Evolutionary conservation across 2,113 vertebrate genomes (phyloP), one percentile per base, ranked within the genome.

Genomic region (Bos javanicus): DNA sequence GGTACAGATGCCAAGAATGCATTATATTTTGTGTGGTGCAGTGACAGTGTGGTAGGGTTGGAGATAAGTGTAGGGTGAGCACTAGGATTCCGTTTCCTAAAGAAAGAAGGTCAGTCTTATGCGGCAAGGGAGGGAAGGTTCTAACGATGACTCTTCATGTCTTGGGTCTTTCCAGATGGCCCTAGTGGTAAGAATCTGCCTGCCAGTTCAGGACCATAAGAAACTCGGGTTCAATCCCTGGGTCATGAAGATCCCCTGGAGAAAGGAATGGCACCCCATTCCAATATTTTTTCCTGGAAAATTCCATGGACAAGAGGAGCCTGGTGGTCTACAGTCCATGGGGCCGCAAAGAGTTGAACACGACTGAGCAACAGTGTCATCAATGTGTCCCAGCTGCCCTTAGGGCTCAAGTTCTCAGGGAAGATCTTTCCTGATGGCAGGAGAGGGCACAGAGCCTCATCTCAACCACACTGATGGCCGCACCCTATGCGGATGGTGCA

Each of bases 401-500:
- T 23, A 19, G 54, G 6, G 14, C 13, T 36, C 74, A 59, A 19
- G 43, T 43, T 54, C 62, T 48, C 33, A 30, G 15, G 52, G 64
- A 33, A 50, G 50, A 17, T 48, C 89, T 83, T 52, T 52, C 54
- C 33, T 16, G 30, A 14, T n/a, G 57, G 50, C 52, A 8, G 43
- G 25, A 84, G 54, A 62, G 25, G 30, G 14, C 43, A 10, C 3
- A 26, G 62, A 36, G 26, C n/a, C 57, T 33, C n/a, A 28, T 59
- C 28, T 25, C 17, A 7, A 4, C 56, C 30, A 16, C 4, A 2
- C 7, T 48, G 25, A 8, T n/a, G 80, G 88, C 84, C 52, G 6
- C 12, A 39, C 16, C 46, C 39, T 59, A 23, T 9, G 0, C 0
- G 0, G 15, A 8, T 21, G 23, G 50, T n/a, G 39, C 2, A 17